Percentiles rank a stretch among this genome's conserved stretches.
phyloP scores from a whole-genome alignment of 2,797 vertebrate genomes.

The Neomorphus geoffroyi region DNA sequence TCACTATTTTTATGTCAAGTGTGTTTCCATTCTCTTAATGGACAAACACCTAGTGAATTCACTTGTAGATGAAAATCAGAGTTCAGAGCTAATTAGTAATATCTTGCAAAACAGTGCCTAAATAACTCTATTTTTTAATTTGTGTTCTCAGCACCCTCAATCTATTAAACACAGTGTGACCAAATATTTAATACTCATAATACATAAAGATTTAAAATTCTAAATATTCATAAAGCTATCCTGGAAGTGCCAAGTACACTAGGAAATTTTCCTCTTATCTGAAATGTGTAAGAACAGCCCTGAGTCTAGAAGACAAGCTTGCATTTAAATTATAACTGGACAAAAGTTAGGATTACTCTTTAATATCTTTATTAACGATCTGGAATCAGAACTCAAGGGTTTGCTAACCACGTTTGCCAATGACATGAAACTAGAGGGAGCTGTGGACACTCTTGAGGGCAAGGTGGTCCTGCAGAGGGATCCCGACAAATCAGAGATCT shows the following conservation, averaged over 20 bases:
- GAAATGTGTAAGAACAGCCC: background rate
- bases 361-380: too few relatives aligned
- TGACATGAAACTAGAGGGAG: too few relatives aligned
- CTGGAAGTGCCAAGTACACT: background rate
- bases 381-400: too few relatives aligned
- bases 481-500: too few relatives aligned
- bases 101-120: background rate
- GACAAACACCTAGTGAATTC: background rate
- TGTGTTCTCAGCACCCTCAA: background rate
- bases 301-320: background rate
- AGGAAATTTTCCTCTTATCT: background rate
- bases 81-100: background rate
- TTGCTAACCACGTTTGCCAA: too few relatives aligned
- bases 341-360: background rate
- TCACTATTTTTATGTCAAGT: background rate
- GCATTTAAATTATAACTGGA: background rate
- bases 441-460: too few relatives aligned
- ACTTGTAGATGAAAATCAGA: background rate
- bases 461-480: too few relatives aligned
- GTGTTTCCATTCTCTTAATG: background rate
- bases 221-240: background rate
- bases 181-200: background rate
- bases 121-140: background rate
- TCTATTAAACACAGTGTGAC: background rate
- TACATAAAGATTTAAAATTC: background rate